Percentiles rank a stretch among this genome's conserved stretches.
Conservation (phyloP, 2,113 vertebrate species). For the Pithys albifrons region DNA sequence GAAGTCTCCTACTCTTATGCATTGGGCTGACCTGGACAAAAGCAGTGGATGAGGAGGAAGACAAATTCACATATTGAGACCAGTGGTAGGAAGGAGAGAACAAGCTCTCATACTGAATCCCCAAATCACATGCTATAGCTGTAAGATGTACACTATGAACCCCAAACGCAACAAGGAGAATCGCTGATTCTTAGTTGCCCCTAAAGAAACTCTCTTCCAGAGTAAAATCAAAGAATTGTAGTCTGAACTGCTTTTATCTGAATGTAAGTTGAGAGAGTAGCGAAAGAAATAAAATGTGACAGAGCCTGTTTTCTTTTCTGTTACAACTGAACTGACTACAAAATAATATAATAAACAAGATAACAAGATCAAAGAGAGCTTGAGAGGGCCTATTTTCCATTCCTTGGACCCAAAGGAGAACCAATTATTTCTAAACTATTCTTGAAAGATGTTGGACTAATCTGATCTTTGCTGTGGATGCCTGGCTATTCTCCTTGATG, state of each 20-base stretch:
- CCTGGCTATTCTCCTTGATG: not conserved
- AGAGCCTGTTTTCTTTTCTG: constrained; percentile 28
- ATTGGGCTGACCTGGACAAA: not conserved
- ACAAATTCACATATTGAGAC: not conserved
- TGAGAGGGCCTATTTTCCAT: constrained; percentile 30
- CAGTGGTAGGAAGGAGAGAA: not conserved
- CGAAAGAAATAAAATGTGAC: constrained; percentile 4
- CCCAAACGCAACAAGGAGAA: not conserved
- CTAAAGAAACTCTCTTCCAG: not conserved
- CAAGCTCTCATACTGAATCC: rapidly evolving
- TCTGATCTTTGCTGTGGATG: not conserved
- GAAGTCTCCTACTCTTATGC: not conserved
- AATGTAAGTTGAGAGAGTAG: not conserved
- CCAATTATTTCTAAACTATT: constrained; percentile 23
- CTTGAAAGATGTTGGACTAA: constrained; percentile 6
- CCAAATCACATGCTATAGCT: not conserved
- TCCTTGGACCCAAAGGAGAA: not conserved
- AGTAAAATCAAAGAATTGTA: not conserved
- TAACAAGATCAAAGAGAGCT: constrained; percentile 54
- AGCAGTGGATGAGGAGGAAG: not conserved
- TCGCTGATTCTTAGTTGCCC: not conserved
- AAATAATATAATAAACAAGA: constrained; percentile 49
- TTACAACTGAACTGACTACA: constrained; percentile 16
- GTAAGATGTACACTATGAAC: not conserved
- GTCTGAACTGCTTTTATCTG: not conserved